Evolutionary conservation across 2,888 invertebrate genomes (phyloP).

Genomic region (Crepidodera aurea): DNA sequence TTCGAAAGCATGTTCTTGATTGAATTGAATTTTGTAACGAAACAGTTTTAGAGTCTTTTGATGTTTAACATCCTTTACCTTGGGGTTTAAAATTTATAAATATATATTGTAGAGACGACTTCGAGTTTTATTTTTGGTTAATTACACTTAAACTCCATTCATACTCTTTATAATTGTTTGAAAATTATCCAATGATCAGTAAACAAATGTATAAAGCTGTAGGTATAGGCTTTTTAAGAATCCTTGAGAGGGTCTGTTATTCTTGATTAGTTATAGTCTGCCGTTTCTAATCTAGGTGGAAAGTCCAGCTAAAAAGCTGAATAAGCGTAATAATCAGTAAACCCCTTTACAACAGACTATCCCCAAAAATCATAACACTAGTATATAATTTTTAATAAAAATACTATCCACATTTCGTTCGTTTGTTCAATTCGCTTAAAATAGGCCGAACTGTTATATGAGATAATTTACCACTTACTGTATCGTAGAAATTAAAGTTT

Average conservation of each 20-base stretch:
- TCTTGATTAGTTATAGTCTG: neutral
- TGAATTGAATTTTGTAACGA: no score
- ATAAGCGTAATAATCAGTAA: constrained; percentile 25
- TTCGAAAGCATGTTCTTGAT: no score
- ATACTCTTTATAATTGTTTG: no score
- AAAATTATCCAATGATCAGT: no score
- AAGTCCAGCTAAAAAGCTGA: constrained; percentile 26
- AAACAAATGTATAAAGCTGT: no score
- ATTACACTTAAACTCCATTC: no score
- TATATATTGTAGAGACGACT: no score
- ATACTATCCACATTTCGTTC: neutral
- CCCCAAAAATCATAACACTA: constrained; percentile 1
- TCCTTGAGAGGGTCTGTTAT: neutral
- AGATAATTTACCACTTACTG: neutral
- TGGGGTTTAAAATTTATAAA: no score
- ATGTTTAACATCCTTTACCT: no score
- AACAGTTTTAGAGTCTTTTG: no score
- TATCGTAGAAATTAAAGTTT: neutral
- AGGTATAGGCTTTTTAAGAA: neutral
- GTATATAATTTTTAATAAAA: neutral
- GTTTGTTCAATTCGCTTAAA: neutral
- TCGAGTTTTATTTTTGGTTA: no score
- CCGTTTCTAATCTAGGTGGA: constrained; percentile 18
- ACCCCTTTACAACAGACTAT: constrained; percentile 17
- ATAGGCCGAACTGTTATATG: neutral